Evolutionary conservation across 2,888 invertebrate species (phyloP).

Genomic region (Chloromyia formosa): DNA sequence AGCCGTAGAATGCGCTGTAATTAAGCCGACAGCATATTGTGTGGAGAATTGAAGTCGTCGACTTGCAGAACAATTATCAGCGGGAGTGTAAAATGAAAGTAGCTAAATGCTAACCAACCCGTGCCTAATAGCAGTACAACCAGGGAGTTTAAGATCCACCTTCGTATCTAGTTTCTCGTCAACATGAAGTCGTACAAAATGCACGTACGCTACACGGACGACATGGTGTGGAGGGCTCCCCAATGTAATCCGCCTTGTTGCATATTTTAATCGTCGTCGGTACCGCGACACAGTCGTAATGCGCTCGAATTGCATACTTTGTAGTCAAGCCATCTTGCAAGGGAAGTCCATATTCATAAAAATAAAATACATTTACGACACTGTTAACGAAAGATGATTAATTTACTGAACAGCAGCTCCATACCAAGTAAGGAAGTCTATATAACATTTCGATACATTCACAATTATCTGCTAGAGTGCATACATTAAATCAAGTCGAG

Average conservation of each 20-base stretch:
- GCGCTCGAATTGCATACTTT: constrained; percentile 38
- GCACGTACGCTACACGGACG: neutral
- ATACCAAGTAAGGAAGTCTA: too few species aligned
- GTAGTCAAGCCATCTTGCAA: constrained; percentile 15
- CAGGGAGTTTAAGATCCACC: constrained; percentile 5
- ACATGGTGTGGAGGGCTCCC: neutral
- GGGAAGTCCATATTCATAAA: neutral
- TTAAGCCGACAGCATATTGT: constrained; percentile 44
- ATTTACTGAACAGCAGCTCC: constrained; percentile 14
- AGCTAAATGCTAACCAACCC: neutral
- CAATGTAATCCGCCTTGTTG: constrained; percentile 40
- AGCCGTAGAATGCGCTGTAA: constrained; percentile 38
- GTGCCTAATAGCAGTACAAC: neutral
- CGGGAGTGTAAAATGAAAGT: constrained; percentile 15
- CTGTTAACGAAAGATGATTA: constrained; percentile 18
- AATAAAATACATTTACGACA: constrained; percentile 17
- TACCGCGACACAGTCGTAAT: constrained; percentile 18
- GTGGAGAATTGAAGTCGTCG: constrained; percentile 43
- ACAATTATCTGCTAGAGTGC: too few species aligned
- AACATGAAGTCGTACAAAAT: constrained; percentile 18
- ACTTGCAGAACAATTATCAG: constrained; percentile 46
- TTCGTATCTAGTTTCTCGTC: constrained; percentile 30
- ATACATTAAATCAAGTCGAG: too few species aligned
- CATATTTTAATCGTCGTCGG: constrained; percentile 35
- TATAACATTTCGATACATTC: too few species aligned